Evolutionary conservation across 2,113 vertebrate genomes (phyloP).

Genomic region (Podarcis cretensis): DNA sequence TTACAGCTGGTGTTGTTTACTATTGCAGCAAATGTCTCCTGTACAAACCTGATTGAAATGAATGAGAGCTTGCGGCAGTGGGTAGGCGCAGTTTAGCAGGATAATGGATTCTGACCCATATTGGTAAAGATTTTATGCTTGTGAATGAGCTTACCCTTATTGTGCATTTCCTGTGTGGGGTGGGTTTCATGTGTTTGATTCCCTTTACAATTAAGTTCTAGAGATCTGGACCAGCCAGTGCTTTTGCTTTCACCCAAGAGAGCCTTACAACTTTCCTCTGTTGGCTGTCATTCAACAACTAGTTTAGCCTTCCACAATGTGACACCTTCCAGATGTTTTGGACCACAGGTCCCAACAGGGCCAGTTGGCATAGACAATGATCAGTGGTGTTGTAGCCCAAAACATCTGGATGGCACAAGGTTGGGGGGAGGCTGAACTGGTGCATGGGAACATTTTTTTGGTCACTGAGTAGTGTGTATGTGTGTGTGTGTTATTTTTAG

Average conservation of each 20-base stretch:
- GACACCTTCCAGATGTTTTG: neutral
- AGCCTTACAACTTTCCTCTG: neutral
- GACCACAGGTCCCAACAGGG: too few species aligned
- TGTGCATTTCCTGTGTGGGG: neutral
- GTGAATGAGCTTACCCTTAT: neutral
- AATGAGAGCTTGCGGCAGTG: neutral
- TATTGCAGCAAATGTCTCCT: conserved; percentile 3
- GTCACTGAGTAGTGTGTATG: neutral
- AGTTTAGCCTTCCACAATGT: neutral
- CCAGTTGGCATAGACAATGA: too few species aligned
- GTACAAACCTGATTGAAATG: conserved; percentile 23
- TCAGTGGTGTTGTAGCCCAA: too few species aligned
- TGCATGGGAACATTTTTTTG: neutral
- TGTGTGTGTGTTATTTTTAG: neutral
- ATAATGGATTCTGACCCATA: conserved; percentile 47
- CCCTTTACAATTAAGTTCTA: neutral
- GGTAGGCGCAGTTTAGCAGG: neutral
- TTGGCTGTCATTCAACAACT: neutral
- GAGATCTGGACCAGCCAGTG: neutral
- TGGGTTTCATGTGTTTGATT: neutral
- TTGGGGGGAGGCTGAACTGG: too few species aligned
- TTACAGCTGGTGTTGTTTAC: conserved; percentile 65
- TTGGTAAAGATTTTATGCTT: conserved; percentile 43
- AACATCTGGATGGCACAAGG: too few species aligned
- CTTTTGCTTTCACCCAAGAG: neutral